Base-by-base conservation (phyloP, 2,888 invertebrate species). In the Scaptomyza flava region DNA sequence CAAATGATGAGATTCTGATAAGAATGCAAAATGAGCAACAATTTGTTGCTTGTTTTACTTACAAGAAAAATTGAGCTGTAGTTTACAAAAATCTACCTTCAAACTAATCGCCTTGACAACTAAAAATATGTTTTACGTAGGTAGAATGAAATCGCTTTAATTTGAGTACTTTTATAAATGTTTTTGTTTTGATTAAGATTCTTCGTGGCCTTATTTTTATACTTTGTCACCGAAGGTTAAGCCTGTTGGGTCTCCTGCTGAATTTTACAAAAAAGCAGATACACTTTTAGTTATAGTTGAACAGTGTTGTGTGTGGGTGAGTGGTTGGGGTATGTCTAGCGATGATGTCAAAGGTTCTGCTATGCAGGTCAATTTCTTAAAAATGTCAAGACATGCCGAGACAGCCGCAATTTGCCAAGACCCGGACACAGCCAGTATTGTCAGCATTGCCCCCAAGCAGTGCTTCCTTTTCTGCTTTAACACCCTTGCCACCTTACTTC, bases 291-390 rank as follows among this genome's bases (percentile, higher is more conserved):
- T n/a, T 11, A 11, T 17, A 51, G 23, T 12, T 17, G 5, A 9
- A 17, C 14, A 51, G 9, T 27, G 20, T 34, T 23, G 50, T 12
- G 47, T 36, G 36, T 27, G 9, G 34, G 45, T 50, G 34, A 9
- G 1, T 36, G n/a, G 43, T 45, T 23, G 43, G 56, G 61, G 56
- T 47, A 43, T 51, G 30, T 34, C 45, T 51, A 14, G 62, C 38
- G 76, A 69, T 81, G 86, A 79, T 89, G 86, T 82, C 88, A 87
- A 85, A 79, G 74, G 48, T 41, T 72, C 45, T 72, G 62, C 57
- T 67, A 81, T 84, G 86, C 77, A 77, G 89, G 88, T 89, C 89
- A 85, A 79, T 79, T 77, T 77, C 46, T 23, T 72, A 73, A 81
- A 79, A 77, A 72, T 76, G 73, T 70, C 66, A 66, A 68, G 81